Conservation (phyloP, 2,797 vertebrate species). For the Chromis chromis region DNA sequence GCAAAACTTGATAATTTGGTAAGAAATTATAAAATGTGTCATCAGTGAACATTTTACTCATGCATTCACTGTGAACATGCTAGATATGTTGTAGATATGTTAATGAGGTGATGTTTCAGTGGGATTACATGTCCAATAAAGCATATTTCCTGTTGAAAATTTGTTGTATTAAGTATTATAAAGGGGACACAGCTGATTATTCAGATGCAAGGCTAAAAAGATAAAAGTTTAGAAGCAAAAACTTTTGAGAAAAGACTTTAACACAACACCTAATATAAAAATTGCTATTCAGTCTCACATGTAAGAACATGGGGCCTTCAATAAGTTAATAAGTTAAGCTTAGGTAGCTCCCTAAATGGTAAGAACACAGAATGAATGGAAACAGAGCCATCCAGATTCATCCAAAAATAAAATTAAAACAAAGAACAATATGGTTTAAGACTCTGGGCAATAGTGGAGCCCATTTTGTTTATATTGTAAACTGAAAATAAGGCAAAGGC, state of each 20-base stretch:
- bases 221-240: neutral
- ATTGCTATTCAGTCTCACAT: neutral
- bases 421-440: slow-evolving; percentile 42
- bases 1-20: neutral
- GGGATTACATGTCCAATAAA: neutral
- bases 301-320: neutral
- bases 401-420: no score
- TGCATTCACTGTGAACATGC: no score
- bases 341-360: no score
- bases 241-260: no score
- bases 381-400: no score
- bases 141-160: neutral
- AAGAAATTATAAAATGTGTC: neutral
- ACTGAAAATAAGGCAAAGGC: slow-evolving; percentile 42
- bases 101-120: neutral
- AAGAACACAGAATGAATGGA: no score
- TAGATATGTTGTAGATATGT: no score
- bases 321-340: no score
- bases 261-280: no score
- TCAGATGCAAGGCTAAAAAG: neutral
- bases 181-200: neutral
- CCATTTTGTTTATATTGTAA: slow-evolving; percentile 27
- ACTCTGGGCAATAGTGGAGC: slow-evolving; percentile 19
- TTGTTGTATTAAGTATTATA: neutral
- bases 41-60: neutral